A percentile compares a stretch with the other conserved stretches of the same genome.
phyloP scores from a whole-genome alignment of 2,113 vertebrate genomes.

The Cromileptes altivelis region DNA sequence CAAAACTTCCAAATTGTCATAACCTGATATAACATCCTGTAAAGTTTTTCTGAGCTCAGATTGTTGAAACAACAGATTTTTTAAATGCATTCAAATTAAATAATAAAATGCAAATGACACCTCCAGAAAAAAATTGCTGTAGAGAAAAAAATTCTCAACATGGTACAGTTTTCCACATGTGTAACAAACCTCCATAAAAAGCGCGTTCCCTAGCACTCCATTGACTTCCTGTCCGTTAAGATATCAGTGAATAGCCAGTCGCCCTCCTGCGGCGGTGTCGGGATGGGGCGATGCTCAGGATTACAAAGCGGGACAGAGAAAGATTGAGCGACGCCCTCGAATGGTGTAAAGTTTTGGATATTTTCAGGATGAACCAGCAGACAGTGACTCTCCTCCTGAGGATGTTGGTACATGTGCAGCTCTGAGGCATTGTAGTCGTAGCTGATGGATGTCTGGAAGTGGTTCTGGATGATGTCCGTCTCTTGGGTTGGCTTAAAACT shows the following conservation, averaged over 20 bases:
- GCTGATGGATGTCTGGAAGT: conserved; percentile 6
- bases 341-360: conserved; percentile 52
- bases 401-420: conserved; percentile 32
- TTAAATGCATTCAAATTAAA: neutral
- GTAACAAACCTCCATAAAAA: neutral
- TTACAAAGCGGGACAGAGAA: conserved; percentile 72
- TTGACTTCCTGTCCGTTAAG: conserved; percentile 59
- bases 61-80: conserved; percentile 7
- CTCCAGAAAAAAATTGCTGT: neutral
- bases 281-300: conserved; percentile 49
- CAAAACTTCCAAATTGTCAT: too few species aligned
- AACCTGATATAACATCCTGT: too few species aligned
- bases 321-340: conserved; percentile 85
- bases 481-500: conserved; percentile 7
- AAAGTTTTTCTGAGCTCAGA: neutral
- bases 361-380: conserved; percentile 34
- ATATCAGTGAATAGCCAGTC: conserved; percentile 86
- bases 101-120: neutral
- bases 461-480: conserved; percentile 15
- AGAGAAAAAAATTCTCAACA: too few species aligned
- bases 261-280: conserved; percentile 77
- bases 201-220: neutral
- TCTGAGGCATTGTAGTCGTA: conserved; percentile 13
- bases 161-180: too few species aligned
- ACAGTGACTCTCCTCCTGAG: conserved; percentile 31